Evolutionary conservation across 2,113 vertebrate species (phyloP).

Genomic region (Corvus hawaiiensis): DNA sequence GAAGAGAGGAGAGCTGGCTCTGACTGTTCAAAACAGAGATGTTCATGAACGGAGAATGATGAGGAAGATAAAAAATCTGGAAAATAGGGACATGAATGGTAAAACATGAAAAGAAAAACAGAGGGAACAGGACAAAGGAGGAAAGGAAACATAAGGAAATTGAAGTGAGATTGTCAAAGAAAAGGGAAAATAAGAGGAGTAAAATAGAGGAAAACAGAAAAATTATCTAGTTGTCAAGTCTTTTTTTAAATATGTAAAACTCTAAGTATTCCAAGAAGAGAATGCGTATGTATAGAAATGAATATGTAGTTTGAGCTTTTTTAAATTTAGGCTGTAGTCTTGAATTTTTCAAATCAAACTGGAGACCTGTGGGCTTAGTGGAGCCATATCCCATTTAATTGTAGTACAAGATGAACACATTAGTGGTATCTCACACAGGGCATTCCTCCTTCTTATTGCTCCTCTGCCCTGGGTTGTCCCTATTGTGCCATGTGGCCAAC

Average conservation of each 20-base stretch:
- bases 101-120: conserved; percentile 13
- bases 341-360: not conserved
- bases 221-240: not conserved
- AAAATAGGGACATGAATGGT: not conserved
- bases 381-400: not conserved
- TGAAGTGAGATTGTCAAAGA: not conserved
- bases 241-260: not conserved
- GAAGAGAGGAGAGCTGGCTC: not conserved
- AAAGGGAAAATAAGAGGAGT: not conserved
- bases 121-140: conserved; percentile 16
- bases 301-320: not conserved
- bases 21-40: not conserved
- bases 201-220: conserved; percentile 13
- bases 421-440: not conserved
- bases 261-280: not conserved
- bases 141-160: conserved; percentile 10
- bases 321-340: not conserved
- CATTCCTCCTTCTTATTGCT: not conserved
- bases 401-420: not conserved
- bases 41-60: not conserved
- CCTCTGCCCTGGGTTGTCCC: not conserved
- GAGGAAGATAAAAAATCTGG: not conserved
- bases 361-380: not conserved
- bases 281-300: not conserved
- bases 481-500: not conserved